Evolutionary conservation across 2,797 vertebrate genomes (phyloP).

Genomic region (Alosa sapidissima): DNA sequence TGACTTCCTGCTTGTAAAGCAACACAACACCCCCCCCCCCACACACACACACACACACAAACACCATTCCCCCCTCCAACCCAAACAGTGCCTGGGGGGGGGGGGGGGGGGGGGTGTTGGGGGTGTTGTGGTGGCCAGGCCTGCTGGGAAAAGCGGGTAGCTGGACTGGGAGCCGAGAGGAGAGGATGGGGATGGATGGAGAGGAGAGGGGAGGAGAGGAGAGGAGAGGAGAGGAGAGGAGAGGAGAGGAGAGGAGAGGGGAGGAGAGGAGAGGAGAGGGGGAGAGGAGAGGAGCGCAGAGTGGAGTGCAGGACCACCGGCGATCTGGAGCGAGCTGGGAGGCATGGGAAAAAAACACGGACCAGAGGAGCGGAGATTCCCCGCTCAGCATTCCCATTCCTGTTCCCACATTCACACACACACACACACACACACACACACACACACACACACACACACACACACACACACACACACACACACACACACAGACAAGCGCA

Average conservation of each 20-base stretch:
- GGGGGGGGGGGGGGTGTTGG: too few relatives aligned
- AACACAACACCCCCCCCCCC: conserved; percentile 20
- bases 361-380: neutral
- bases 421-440: neutral
- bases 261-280: too few relatives aligned
- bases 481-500: neutral
- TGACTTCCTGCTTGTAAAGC: conserved; percentile 48
- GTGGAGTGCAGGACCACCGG: neutral
- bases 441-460: neutral
- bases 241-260: too few relatives aligned
- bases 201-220: neutral
- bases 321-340: neutral
- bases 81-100: neutral
- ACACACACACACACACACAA: neutral
- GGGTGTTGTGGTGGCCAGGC: neutral
- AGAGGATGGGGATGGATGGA: neutral
- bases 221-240: too few relatives aligned
- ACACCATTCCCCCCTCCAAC: neutral
- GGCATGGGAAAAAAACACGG: conserved; percentile 2
- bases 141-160: neutral
- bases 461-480: neutral
- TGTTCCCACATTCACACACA: conserved; percentile 19
- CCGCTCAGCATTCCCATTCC: conserved; percentile 27
- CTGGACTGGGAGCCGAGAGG: neutral
- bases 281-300: neutral